phyloP scores from a whole-genome alignment of 1,140 invertebrate genomes.

The Zelostemma sp. region DNA sequence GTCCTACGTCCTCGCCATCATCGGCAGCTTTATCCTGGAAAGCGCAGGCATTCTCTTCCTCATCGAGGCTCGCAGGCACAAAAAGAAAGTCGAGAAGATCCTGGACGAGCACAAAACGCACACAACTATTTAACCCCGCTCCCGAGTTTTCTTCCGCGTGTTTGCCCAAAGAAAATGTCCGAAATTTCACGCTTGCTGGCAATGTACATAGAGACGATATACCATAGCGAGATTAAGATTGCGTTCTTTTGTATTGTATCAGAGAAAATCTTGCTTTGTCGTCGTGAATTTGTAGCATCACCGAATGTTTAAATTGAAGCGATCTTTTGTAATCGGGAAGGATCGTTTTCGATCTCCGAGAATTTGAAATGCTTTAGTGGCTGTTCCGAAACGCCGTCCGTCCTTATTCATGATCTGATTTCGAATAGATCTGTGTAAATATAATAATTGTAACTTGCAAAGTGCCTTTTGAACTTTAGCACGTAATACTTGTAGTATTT shows the following conservation, averaged over 20 bases:
- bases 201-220: too few relatives aligned
- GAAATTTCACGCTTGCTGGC: too few relatives aligned
- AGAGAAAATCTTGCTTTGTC: too few relatives aligned
- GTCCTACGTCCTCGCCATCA: conserved; percentile 89
- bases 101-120: conserved; percentile 66
- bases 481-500: conserved; percentile 37
- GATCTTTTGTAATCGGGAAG: too few relatives aligned
- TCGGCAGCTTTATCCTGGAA: conserved; percentile 81
- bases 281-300: conserved; percentile 1
- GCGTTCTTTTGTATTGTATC: too few relatives aligned
- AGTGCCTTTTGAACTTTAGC: conserved; percentile 42
- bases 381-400: conserved; percentile 29
- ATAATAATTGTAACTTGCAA: conserved; percentile 38
- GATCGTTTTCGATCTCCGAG: too few relatives aligned
- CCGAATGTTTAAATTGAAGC: conserved; percentile 1
- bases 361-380: conserved; percentile 14
- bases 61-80: conserved; percentile 83
- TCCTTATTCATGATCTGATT: conserved; percentile 31
- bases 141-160: too few relatives aligned
- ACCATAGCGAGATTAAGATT: too few relatives aligned
- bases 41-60: conserved; percentile 84
- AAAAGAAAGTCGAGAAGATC: conserved; percentile 77
- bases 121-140: conserved; percentile 63
- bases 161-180: too few relatives aligned
- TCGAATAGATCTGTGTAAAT: conserved; percentile 37